phyloP scores from a whole-genome alignment of 2,888 invertebrate genomes.

The Ennomos erosarius region DNA sequence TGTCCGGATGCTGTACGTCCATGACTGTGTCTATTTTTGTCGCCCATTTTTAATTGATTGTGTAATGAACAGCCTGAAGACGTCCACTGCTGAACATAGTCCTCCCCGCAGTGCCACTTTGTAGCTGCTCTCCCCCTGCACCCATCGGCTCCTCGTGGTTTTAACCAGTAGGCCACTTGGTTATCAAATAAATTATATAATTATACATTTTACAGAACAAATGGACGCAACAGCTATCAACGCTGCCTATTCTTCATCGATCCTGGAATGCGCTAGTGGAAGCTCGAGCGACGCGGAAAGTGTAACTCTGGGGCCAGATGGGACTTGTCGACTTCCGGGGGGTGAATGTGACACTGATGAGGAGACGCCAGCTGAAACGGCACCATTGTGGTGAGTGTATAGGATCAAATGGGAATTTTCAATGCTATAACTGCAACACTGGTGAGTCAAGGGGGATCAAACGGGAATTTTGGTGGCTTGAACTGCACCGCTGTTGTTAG shows the following conservation, averaged over 20 bases:
- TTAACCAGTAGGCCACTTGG: too few relatives aligned
- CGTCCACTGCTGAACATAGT: too few relatives aligned
- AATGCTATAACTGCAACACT: constrained; percentile 26
- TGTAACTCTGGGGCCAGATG: constrained; percentile 56
- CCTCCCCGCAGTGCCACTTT: too few relatives aligned
- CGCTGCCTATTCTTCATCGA: constrained; percentile 54
- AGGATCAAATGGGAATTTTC: too few relatives aligned
- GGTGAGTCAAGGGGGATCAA: background rate
- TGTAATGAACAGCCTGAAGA: too few relatives aligned
- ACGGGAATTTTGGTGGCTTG: constrained; percentile 21
- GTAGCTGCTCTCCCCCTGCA: too few relatives aligned
- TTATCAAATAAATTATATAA: too few relatives aligned
- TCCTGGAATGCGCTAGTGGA: constrained; percentile 75
- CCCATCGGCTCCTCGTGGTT: too few relatives aligned
- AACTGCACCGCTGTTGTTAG: constrained; percentile 20
- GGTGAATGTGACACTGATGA: constrained; percentile 43
- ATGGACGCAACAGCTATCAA: constrained; percentile 74
- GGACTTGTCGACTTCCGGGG: constrained; percentile 43
- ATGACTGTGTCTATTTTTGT: too few relatives aligned
- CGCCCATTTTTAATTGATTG: too few relatives aligned
- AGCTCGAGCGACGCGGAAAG: constrained; percentile 75
- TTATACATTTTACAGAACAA: constrained; percentile 75
- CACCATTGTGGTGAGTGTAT: constrained; percentile 20
- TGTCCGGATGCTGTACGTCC: too few relatives aligned
- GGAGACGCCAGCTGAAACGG: constrained; percentile 54